phyloP scores from a whole-genome alignment of 2,888 invertebrate species.

The Listrodromus nycthemerus region DNA sequence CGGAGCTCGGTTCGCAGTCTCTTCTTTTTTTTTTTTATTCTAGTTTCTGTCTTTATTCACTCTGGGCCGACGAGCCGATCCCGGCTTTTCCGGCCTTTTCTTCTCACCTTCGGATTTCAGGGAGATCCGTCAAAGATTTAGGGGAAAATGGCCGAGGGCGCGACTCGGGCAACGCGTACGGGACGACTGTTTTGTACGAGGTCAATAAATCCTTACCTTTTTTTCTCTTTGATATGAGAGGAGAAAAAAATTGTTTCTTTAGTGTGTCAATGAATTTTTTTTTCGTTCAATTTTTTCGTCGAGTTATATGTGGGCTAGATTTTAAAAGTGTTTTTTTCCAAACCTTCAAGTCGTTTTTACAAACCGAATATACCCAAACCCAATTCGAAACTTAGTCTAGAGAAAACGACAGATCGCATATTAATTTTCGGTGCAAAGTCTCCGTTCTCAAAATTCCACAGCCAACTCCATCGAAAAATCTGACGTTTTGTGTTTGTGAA shows the following conservation, averaged over 20 bases:
- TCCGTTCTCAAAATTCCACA: background rate
- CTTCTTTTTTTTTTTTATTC: constrained; percentile 60
- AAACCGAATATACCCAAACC: too few relatives aligned
- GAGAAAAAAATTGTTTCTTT: background rate
- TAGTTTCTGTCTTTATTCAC: constrained; percentile 44
- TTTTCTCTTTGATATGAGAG: background rate
- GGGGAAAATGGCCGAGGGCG: background rate
- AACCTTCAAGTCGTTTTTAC: too few relatives aligned
- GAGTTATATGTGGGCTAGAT: too few relatives aligned
- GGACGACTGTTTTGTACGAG: background rate
- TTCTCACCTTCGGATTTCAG: constrained; percentile 21
- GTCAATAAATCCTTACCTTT: background rate
- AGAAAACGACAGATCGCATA: background rate
- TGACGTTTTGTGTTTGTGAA: background rate
- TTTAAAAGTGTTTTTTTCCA: too few relatives aligned
- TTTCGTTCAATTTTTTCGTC: too few relatives aligned
- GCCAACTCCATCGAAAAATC: background rate
- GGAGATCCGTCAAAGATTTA: background rate
- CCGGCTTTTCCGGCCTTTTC: constrained; percentile 11
- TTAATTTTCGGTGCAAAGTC: background rate
- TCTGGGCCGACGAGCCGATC: constrained; percentile 15
- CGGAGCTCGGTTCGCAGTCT: constrained; percentile 31
- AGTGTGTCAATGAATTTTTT: background rate
- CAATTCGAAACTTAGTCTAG: too few relatives aligned
- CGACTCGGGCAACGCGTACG: background rate